Percentiles rank a stretch among this genome's conserved stretches.
Conservation (phyloP, 1,140 invertebrate species). For the Trinorchestia longiramus region DNA sequence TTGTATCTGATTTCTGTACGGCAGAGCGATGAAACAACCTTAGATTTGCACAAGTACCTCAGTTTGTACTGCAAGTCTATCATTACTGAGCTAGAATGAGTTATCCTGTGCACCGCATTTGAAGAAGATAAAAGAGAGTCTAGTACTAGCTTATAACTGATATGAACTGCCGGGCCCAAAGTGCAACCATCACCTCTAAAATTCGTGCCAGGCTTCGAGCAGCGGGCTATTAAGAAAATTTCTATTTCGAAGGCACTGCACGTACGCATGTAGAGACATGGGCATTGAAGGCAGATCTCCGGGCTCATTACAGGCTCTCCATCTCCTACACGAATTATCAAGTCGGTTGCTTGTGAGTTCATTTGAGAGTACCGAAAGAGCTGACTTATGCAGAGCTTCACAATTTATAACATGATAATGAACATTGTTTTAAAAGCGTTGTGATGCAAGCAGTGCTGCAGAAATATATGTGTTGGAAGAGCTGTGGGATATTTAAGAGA, state of each 20-base stretch:
- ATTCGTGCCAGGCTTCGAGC: not conserved
- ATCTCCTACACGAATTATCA: not conserved
- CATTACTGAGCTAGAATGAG: not conserved
- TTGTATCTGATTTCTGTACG: not conserved
- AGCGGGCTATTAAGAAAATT: not conserved
- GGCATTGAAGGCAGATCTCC: not conserved
- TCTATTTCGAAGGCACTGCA: not conserved
- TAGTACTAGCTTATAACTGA: not conserved
- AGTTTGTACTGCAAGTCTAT: not conserved
- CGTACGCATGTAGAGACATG: not conserved
- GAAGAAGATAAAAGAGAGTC: not conserved
- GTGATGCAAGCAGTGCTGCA: not conserved
- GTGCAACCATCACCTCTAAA: not conserved
- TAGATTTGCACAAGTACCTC: not conserved
- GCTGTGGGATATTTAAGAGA: too few species aligned
- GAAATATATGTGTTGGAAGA: not conserved
- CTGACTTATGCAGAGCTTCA: not conserved
- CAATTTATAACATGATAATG: conserved; percentile 10
- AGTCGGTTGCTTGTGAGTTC: not conserved
- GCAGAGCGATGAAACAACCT: not conserved
- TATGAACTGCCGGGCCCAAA: not conserved
- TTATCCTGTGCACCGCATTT: not conserved
- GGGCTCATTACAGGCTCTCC: not conserved
- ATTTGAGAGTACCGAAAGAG: not conserved
- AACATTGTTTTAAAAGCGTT: not conserved